phyloP scores from a whole-genome alignment of 2,888 invertebrate genomes.

The Drosophila sordidula region DNA sequence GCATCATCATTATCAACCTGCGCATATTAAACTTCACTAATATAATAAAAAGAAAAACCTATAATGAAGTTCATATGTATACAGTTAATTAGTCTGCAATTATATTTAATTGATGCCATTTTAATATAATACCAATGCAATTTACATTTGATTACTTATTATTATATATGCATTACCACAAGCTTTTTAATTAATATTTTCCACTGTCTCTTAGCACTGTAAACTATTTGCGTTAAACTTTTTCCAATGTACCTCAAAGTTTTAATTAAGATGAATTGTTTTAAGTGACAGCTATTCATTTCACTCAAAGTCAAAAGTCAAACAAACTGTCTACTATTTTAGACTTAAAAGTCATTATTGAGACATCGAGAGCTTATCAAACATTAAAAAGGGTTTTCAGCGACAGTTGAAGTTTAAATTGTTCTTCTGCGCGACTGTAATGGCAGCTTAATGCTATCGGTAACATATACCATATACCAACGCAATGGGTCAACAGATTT shows the following conservation, averaged over 20 bases:
- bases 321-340: background rate
- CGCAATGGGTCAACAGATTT: background rate
- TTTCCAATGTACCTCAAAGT: background rate
- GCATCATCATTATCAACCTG: no score
- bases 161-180: background rate
- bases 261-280: background rate
- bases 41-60: no score
- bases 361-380: background rate
- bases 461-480: background rate
- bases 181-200: background rate
- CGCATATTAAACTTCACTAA: background rate
- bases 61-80: background rate
- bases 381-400: background rate
- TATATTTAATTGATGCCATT: slow-evolving; percentile 5
- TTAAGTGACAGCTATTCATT: background rate
- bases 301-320: background rate
- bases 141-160: background rate
- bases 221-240: background rate
- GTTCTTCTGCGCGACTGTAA: background rate
- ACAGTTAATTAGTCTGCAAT: background rate
- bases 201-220: background rate
- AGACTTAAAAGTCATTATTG: background rate
- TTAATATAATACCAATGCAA: no score
- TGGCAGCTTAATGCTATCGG: background rate
- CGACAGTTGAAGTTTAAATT: background rate